phyloP scores from a whole-genome alignment of 2,797 vertebrate species.

The Dallia pectoralis region DNA sequence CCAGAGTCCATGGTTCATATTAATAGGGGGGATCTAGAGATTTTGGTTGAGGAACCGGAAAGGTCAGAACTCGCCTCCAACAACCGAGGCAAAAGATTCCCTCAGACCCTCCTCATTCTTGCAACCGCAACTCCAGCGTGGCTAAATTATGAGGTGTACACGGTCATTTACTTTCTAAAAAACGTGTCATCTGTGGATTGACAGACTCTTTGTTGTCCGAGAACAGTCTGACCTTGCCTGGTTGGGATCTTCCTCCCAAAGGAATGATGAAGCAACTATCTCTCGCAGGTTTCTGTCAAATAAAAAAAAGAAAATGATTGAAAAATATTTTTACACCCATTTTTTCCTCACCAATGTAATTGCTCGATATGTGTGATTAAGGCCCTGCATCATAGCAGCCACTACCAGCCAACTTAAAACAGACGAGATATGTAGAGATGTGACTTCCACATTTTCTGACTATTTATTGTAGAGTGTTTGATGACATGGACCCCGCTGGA shows the following conservation, averaged over 20 bases:
- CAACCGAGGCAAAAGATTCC: constrained; percentile 39
- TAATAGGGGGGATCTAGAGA: constrained; percentile 47
- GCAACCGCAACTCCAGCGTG: constrained; percentile 27
- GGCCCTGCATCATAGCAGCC: too few relatives aligned
- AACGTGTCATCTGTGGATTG: constrained; percentile 23
- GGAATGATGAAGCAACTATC: neutral
- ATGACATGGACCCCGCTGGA: too few relatives aligned
- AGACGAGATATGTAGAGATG: too few relatives aligned
- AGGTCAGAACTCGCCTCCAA: constrained; percentile 38
- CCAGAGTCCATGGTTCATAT: constrained; percentile 81
- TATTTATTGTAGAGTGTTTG: too few relatives aligned
- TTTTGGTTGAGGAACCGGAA: constrained; percentile 30
- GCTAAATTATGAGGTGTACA: constrained; percentile 10
- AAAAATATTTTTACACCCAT: neutral
- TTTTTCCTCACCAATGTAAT: neutral
- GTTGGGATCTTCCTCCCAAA: constrained; percentile 2
- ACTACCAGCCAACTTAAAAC: too few relatives aligned
- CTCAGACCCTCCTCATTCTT: constrained; percentile 49
- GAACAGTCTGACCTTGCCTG: neutral
- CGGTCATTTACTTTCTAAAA: constrained; percentile 37
- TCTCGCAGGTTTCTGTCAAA: constrained; percentile 28
- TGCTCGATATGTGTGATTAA: neutral
- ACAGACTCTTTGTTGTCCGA: neutral
- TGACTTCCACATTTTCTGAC: too few relatives aligned
- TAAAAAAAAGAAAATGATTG: neutral